These are phyloP conservation scores for Cyprinodon tularosa DNA, from an alignment of 2,113 vertebrate genomes.

Conservation along the genomic window DNA sequence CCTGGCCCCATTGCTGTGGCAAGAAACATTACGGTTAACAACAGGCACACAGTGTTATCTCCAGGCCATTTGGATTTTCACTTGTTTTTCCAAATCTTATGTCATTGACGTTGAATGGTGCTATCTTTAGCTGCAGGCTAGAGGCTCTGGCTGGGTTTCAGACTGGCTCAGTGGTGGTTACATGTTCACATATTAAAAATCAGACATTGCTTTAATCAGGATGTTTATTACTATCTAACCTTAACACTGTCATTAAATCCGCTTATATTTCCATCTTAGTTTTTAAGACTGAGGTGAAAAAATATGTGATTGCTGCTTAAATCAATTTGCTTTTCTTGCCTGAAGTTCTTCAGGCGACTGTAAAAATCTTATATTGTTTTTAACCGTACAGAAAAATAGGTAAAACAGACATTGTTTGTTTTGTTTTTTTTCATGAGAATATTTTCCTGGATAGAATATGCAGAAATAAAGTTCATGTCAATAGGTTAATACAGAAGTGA, in stretches of 20 bases:
- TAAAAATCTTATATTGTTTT: too few species aligned
- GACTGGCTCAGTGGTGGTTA: slow-evolving; percentile 32
- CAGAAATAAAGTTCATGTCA: background rate
- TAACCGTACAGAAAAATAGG: too few species aligned
- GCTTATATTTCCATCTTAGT: too few species aligned
- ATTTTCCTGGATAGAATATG: background rate
- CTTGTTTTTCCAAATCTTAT: slow-evolving; percentile 62
- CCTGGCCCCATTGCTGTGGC: slow-evolving; percentile 33
- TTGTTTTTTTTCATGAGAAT: too few species aligned
- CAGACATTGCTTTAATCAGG: slow-evolving; percentile 52
- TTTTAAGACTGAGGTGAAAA: too few species aligned
- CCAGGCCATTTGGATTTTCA: slow-evolving; percentile 68
- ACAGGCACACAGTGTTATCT: slow-evolving; percentile 60
- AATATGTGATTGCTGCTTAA: too few species aligned
- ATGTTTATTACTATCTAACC: slow-evolving; percentile 41
- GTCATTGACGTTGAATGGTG: slow-evolving; percentile 64
- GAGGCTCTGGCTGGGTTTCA: slow-evolving; percentile 36
- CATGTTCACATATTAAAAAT: slow-evolving; percentile 49
- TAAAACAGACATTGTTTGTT: too few species aligned
- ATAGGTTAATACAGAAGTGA: background rate
- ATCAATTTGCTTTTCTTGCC: too few species aligned
- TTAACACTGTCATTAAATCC: background rate
- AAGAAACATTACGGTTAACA: slow-evolving; percentile 62
- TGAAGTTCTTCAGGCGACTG: too few species aligned
- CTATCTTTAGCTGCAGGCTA: slow-evolving; percentile 69